Conservation (phyloP, 2,888 invertebrate genomes). For the Oscheius myriophilus region DNA sequence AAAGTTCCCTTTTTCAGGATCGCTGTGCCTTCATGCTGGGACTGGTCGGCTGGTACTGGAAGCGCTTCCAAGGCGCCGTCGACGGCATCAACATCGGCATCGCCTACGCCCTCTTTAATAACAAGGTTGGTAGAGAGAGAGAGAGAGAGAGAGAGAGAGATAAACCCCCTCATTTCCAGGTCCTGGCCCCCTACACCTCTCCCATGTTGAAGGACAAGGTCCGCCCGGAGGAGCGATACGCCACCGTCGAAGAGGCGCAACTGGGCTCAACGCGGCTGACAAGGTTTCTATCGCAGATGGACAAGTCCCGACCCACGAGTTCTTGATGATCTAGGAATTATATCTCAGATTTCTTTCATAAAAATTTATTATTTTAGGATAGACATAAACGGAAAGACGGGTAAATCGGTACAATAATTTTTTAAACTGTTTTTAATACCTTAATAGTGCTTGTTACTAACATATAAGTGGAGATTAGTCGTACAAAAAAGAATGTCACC, state of each 20-base stretch:
- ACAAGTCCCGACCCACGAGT: constrained; percentile 1
- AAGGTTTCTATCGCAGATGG: constrained; percentile 41
- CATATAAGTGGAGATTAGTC: too few species aligned
- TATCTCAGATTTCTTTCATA: neutral
- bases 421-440: too few species aligned
- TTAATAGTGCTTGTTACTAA: too few species aligned
- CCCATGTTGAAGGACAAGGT: constrained; percentile 57
- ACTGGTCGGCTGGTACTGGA: constrained; percentile 69
- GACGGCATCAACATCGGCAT: constrained; percentile 66
- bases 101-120: constrained; percentile 52
- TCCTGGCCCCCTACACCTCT: constrained; percentile 40
- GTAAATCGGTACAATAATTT: too few species aligned
- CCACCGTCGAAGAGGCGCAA: constrained; percentile 44
- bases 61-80: constrained; percentile 67
- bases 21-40: constrained; percentile 59
- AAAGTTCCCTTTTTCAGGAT: constrained; percentile 51
- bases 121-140: constrained; percentile 28
- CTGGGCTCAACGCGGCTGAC: constrained; percentile 35
- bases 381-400: too few species aligned
- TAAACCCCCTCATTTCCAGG: too few species aligned
- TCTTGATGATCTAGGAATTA: too few species aligned
- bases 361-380: too few species aligned
- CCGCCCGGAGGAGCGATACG: constrained; percentile 45
- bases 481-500: too few species aligned
- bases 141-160: too few species aligned